Evolutionary conservation across 2,888 invertebrate species (phyloP).

Genomic region (Trichogramma dendrolimi): DNA sequence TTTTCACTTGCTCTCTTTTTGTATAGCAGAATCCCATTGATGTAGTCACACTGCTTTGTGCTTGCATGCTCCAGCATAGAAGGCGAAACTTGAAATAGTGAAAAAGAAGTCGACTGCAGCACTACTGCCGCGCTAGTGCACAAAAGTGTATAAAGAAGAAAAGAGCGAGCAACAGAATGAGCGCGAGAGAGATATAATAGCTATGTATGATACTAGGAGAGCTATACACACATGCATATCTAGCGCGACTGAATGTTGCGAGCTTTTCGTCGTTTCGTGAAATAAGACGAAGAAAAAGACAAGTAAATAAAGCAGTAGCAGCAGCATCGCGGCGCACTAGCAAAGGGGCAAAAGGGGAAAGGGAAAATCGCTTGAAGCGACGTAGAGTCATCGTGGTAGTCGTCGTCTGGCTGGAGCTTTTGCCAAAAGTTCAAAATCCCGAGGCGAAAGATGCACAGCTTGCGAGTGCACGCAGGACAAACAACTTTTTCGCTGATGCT

Average conservation of each 20-base stretch:
- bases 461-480: slow-evolving; percentile 44
- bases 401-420: slow-evolving; percentile 37
- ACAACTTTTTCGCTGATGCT: slow-evolving; percentile 47
- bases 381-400: no score
- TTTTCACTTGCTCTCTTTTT: no score
- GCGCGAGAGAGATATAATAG: slow-evolving; percentile 21
- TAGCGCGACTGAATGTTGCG: not conserved
- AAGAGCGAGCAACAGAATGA: slow-evolving; percentile 16
- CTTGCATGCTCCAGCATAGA: no score
- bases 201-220: not conserved
- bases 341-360: slow-evolving; percentile 9
- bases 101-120: no score
- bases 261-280: slow-evolving; percentile 15
- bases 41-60: no score
- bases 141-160: not conserved
- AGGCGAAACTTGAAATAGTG: no score
- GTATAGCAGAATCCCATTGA: no score
- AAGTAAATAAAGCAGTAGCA: slow-evolving; percentile 17
- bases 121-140: no score
- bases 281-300: not conserved
- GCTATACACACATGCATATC: slow-evolving; percentile 2
- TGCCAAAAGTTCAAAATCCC: slow-evolving; percentile 47
- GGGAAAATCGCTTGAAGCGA: slow-evolving; percentile 28
- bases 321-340: no score
- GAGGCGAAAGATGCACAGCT: slow-evolving; percentile 22